Evolutionary conservation across 1,140 invertebrate species (phyloP), one percentile per base, ranked within the genome.

Genomic region (Calosoma granatense): DNA sequence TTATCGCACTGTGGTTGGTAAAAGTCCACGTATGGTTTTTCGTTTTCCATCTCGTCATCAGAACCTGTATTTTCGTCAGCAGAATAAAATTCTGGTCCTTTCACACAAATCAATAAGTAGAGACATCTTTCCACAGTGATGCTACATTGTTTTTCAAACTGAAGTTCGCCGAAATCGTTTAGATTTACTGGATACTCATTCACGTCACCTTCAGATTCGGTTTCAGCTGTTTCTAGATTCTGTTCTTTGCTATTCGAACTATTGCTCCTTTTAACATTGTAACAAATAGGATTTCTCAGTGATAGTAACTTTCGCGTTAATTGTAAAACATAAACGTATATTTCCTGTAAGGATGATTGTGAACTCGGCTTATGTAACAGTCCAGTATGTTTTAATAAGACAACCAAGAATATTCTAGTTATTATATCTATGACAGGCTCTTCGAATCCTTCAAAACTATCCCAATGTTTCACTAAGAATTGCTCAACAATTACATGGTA

Each of bases 321-420:
- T 39, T 52, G 54, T 19, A 59, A 47, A 39, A 60, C 59, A 59
- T 55, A 61, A 51, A 64, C 64, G 51, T 66, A 70, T 14, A 71
- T 57, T 60, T 69, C 66, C 55, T 62, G 59, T 9, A 66, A 60
- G 15, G 55, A 59, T 0, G 52, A 26, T 57, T 62, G 57, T 39
- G 63, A 55, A 12, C 57, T 47, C 4, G 59, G 23, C 51, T 65
- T 61, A 2, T 64, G 53, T 19, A 66, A 57, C 3, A 76, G 62
- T 11, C 76, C 76, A 15, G 75, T 76, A 55, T 82, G 78, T 62
- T 78, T 79, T 2, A 83, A 61, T 14, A 80, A 62, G 6, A 74
- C 73, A n/a, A 78, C 72, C 20, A 83, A 62, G 56, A 79, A 70
- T 56, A 78, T 73, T 55, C 76, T 65, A 1, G 76, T 71, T 6